Percentiles rank a stretch among this genome's conserved stretches.
Evolutionary conservation across 2,113 vertebrate genomes (phyloP).

Genomic region (Xyrauchen texanus): DNA sequence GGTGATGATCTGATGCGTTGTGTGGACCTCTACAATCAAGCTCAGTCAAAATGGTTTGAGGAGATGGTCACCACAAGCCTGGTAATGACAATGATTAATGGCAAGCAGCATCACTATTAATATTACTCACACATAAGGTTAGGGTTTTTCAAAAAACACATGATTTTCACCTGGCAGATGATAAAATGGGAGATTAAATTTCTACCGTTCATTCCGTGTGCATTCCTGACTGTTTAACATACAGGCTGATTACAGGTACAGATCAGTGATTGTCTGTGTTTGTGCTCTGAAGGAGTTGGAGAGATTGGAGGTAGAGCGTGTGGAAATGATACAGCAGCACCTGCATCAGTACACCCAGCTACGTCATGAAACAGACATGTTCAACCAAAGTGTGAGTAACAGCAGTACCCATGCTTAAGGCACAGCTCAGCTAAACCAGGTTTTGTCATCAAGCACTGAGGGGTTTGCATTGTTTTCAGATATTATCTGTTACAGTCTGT

Average conservation of each 20-base stretch:
- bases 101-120: too few species aligned
- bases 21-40: conserved; percentile 96
- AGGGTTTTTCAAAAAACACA: too few species aligned
- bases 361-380: conserved; percentile 97
- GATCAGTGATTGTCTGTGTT: background rate
- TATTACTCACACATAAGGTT: too few species aligned
- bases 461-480: background rate
- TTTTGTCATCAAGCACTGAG: background rate
- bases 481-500: background rate
- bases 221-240: too few species aligned
- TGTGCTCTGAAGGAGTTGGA: conserved; percentile 84
- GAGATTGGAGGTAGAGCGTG: conserved; percentile 91
- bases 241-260: too few species aligned
- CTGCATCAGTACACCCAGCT: conserved; percentile 94
- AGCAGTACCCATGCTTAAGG: background rate
- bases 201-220: too few species aligned
- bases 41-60: conserved; percentile 98
- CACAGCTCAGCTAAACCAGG: background rate
- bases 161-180: too few species aligned
- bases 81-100: conserved; percentile 67
- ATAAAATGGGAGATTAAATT: too few species aligned
- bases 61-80: conserved; percentile 97
- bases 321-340: conserved; percentile 95
- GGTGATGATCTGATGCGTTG: conserved; percentile 97
- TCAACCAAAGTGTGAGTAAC: conserved; percentile 97